Evolutionary conservation across 2,888 invertebrate species (phyloP).

Genomic region (Parapristionchus giblindavisi): DNA sequence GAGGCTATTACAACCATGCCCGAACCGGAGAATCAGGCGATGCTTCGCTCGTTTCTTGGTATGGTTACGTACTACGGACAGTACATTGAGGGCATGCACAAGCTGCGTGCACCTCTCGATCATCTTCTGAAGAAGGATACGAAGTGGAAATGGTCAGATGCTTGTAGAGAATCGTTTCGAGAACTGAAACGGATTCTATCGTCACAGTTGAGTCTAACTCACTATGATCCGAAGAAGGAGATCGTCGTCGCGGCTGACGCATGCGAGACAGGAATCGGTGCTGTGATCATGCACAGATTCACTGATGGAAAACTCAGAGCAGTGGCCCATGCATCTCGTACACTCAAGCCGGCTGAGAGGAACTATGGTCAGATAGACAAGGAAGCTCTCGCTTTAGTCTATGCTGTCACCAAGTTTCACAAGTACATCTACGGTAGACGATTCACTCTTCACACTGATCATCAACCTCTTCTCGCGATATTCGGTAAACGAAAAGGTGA

Average conservation of each 20-base stretch:
- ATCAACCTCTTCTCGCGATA: constrained; percentile 66
- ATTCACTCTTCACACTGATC: constrained; percentile 68
- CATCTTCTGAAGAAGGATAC: constrained; percentile 46
- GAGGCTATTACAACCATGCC: constrained; percentile 41
- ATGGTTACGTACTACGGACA: constrained; percentile 41
- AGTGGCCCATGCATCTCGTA: constrained; percentile 44
- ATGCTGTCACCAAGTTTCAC: constrained; percentile 70
- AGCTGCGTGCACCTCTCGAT: constrained; percentile 52
- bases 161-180: constrained; percentile 43
- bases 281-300: constrained; percentile 52
- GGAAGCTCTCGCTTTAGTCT: constrained; percentile 70
- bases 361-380: constrained; percentile 60
- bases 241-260: constrained; percentile 70
- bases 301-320: constrained; percentile 59
- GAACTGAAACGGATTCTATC: constrained; percentile 55
- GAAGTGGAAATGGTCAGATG: constrained; percentile 45
- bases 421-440: constrained; percentile 70
- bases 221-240: constrained; percentile 63
- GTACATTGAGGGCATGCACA: constrained; percentile 15
- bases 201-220: constrained; percentile 56
- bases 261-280: constrained; percentile 66
- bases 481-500: constrained; percentile 53
- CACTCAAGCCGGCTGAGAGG: constrained; percentile 45
- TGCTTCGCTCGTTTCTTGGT: constrained; percentile 38
- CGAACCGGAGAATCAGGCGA: constrained; percentile 23